Percentiles rank a stretch among this genome's conserved stretches.
Conservation (phyloP, 1,140 invertebrate species). For the Heliconius hewitsoni region DNA sequence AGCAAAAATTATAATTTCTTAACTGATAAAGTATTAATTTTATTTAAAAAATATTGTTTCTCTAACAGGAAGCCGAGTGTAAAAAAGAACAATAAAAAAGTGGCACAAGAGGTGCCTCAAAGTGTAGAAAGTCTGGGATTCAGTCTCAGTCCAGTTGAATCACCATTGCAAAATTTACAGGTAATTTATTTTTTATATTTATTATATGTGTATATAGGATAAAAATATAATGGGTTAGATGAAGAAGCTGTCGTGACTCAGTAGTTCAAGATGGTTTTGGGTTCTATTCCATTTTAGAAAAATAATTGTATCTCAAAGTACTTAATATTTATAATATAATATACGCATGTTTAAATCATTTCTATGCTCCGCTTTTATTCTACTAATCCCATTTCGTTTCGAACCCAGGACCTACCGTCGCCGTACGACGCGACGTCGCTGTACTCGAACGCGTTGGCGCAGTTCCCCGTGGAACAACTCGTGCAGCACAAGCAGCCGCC, state of each 20-base stretch:
- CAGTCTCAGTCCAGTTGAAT: constrained; percentile 84
- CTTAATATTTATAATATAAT: no score
- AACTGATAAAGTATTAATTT: no score
- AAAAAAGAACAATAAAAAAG: constrained; percentile 85
- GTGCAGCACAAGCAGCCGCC: constrained; percentile 90
- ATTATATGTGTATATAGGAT: no score
- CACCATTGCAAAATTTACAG: constrained; percentile 84
- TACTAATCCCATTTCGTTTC: no score
- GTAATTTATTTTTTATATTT: constrained; percentile 45
- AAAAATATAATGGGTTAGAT: no score
- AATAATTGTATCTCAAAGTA: no score
- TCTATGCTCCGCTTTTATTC: no score
- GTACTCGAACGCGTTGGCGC: constrained; percentile 89
- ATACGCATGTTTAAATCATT: no score
- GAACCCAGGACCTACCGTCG: constrained; percentile 83
- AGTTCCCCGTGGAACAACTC: constrained; percentile 81
- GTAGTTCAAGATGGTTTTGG: no score
- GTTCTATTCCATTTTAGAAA: no score
- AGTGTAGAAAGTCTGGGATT: constrained; percentile 84
- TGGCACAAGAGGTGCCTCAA: constrained; percentile 84
- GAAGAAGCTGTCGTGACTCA: no score
- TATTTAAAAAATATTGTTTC: not conserved
- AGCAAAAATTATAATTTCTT: no score
- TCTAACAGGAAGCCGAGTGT: constrained; percentile 86
- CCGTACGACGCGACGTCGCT: constrained; percentile 89